Evolutionary conservation across 2,113 vertebrate genomes (phyloP).

Genomic region (Taxidea taxus): DNA sequence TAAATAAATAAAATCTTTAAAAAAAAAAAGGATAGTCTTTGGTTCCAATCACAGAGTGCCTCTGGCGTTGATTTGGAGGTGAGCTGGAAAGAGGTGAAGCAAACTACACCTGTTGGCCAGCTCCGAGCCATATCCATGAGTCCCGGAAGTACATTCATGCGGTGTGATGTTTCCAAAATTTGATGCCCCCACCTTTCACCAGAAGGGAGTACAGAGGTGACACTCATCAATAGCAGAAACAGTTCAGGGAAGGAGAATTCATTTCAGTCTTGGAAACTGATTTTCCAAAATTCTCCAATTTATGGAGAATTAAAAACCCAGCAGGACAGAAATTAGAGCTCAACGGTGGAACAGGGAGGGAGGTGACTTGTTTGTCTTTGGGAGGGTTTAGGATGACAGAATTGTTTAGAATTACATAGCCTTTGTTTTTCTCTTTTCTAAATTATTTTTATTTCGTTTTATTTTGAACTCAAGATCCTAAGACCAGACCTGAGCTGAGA

Average conservation of each 20-base stretch:
- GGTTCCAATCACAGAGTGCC: not conserved
- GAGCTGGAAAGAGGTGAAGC: not conserved
- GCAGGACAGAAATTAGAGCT: not conserved
- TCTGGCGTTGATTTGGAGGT: not conserved
- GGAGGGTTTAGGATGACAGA: not conserved
- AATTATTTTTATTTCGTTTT: too few species aligned
- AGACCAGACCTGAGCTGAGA: not conserved
- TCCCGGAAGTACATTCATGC: not conserved
- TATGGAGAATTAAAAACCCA: not conserved
- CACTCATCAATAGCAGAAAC: not conserved
- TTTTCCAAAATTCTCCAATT: not conserved
- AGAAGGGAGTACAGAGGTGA: not conserved
- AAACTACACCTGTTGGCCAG: not conserved
- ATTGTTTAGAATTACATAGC: not conserved
- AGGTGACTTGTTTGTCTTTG: not conserved
- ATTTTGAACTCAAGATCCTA: not conserved
- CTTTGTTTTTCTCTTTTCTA: too few species aligned
- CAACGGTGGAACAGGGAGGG: not conserved
- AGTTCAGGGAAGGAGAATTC: not conserved
- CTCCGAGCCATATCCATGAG: fast-evolving
- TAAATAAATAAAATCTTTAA: too few species aligned
- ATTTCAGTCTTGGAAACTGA: not conserved
- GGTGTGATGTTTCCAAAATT: not conserved
- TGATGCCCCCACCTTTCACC: not conserved
- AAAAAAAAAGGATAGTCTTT: not conserved